Evolutionary conservation across 2,888 invertebrate genomes (phyloP).

Genomic region (Caenorhabditis angaria): DNA sequence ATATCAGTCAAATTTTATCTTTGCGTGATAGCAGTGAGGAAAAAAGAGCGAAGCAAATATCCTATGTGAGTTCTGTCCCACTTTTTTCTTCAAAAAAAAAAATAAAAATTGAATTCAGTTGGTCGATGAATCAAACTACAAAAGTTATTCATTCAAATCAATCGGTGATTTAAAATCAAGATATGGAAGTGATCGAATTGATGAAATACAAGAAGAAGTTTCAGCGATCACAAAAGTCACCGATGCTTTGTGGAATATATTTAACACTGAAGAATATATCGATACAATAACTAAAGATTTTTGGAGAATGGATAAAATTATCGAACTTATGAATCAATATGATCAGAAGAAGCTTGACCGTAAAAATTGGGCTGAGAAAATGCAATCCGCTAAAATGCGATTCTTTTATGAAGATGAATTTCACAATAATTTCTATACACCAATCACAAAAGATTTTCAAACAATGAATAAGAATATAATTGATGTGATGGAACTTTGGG

Average conservation of each 20-base stretch:
- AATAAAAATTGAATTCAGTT: slow-evolving; percentile 52
- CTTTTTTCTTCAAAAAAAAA: slow-evolving; percentile 20
- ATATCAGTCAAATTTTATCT: background rate
- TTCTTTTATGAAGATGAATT: slow-evolving; percentile 71
- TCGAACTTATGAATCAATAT: slow-evolving; percentile 64
- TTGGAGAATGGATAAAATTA: slow-evolving; percentile 65
- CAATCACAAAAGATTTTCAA: slow-evolving; percentile 62
- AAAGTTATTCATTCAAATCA: slow-evolving; percentile 52
- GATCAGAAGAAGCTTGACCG: slow-evolving; percentile 62
- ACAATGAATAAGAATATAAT: slow-evolving; percentile 60
- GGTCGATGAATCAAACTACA: slow-evolving; percentile 31
- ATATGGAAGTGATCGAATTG: slow-evolving; percentile 59
- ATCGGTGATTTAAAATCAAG: slow-evolving; percentile 64
- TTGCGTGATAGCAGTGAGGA: slow-evolving; percentile 34
- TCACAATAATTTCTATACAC: slow-evolving; percentile 45
- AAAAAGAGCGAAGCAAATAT: slow-evolving; percentile 54
- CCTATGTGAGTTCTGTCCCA: slow-evolving; percentile 45
- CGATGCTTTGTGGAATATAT: slow-evolving; percentile 58
- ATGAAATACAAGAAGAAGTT: slow-evolving; percentile 56
- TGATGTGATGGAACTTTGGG: slow-evolving; percentile 59
- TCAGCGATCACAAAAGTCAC: slow-evolving; percentile 43
- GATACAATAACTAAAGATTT: slow-evolving; percentile 57
- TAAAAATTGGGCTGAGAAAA: slow-evolving; percentile 70
- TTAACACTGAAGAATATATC: slow-evolving; percentile 55
- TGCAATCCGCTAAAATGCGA: slow-evolving; percentile 70